Evolutionary conservation across 2,113 vertebrate species (phyloP).

Genomic region (Stictonetta naevosa): DNA sequence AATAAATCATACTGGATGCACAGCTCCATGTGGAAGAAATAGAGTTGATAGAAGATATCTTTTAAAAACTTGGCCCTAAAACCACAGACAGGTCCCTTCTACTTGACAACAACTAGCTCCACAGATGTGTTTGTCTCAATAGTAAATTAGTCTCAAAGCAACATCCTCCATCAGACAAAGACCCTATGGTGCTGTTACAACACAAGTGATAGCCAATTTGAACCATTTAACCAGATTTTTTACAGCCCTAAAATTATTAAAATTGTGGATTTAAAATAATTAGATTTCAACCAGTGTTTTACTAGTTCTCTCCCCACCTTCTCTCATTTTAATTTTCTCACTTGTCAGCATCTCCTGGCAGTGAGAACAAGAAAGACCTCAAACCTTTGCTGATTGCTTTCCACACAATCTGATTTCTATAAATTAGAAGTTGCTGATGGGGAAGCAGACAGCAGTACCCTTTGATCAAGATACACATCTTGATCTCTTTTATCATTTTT

Average conservation of each 20-base stretch:
- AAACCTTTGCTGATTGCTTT: constrained; percentile 63
- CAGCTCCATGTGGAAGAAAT: background rate
- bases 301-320: constrained; percentile 15
- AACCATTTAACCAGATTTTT: background rate
- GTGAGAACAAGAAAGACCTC: constrained; percentile 54
- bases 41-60: background rate
- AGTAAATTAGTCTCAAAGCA: constrained; percentile 19
- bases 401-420: constrained; percentile 62
- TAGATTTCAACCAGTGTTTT: constrained; percentile 36
- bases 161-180: background rate
- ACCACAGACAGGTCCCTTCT: constrained; percentile 6
- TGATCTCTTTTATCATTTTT: constrained; percentile 66
- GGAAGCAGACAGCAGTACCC: constrained; percentile 61
- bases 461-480: constrained; percentile 69
- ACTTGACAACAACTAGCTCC: background rate
- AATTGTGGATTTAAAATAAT: constrained; percentile 36
- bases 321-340: constrained; percentile 59
- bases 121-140: background rate
- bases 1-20: background rate
- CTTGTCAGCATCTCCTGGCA: constrained; percentile 62
- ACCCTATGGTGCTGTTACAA: background rate
- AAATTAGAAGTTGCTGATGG: constrained; percentile 65
- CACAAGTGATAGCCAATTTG: background rate
- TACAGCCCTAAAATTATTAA: constrained; percentile 14
- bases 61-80: background rate